Percentiles rank a stretch among this genome's conserved stretches.
Conservation (phyloP, 92 coral and sea anemone genomes). For the Zoanthus sociatus region DNA sequence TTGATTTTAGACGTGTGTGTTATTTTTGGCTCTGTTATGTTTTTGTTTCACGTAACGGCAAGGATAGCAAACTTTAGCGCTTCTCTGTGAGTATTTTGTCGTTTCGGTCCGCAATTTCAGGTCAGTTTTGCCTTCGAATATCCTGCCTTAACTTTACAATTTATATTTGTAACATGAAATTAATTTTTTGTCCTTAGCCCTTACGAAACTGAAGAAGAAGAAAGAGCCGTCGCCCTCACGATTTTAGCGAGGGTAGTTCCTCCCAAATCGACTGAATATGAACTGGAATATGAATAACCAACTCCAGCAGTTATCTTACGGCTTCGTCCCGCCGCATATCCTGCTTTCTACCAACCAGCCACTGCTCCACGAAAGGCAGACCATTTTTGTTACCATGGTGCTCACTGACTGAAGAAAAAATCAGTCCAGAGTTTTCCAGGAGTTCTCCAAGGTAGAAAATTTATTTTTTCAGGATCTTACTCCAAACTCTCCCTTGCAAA, state of each 20-base stretch:
- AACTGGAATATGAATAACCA: not conserved
- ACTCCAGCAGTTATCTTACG: too few species aligned
- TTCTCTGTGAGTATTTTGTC: constrained; percentile 56
- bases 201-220: constrained; percentile 49
- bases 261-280: constrained; percentile 11
- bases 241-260: constrained; percentile 28
- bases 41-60: constrained; percentile 31
- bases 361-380: too few species aligned
- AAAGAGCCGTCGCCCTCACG: constrained; percentile 32
- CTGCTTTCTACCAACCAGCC: too few species aligned
- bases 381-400: too few species aligned
- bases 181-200: constrained; percentile 54
- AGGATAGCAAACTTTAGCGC: constrained; percentile 53
- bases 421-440: too few species aligned
- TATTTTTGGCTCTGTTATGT: not conserved
- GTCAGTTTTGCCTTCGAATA: constrained; percentile 57
- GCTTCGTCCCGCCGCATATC: too few species aligned
- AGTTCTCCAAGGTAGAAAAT: too few species aligned
- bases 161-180: constrained; percentile 53
- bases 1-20: not conserved
- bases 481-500: too few species aligned
- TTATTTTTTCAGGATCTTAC: too few species aligned
- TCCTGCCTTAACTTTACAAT: constrained; percentile 32
- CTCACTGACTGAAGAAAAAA: too few species aligned
- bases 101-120: constrained; percentile 46